Conservation (phyloP, 1,140 invertebrate species). For the Ceratoteleas bidentatus region DNA sequence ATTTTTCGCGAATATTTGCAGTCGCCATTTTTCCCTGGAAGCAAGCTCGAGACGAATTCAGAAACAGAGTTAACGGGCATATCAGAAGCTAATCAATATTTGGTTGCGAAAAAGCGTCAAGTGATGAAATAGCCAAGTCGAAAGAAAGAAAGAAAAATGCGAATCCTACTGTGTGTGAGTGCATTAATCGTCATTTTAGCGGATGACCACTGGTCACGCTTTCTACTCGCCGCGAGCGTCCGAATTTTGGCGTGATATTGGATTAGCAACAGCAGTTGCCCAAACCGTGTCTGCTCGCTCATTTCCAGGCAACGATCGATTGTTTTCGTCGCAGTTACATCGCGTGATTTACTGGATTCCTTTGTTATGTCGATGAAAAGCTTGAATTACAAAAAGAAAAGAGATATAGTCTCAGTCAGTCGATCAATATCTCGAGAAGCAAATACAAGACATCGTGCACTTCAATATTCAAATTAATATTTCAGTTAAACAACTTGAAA, state of each 20-base stretch:
- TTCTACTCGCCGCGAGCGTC: conserved; percentile 51
- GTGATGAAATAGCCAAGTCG: conserved; percentile 22
- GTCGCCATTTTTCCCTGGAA: neutral
- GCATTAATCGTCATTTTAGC: conserved; percentile 63
- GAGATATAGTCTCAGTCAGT: too few species aligned
- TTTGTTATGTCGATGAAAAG: neutral
- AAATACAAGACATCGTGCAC: too few species aligned
- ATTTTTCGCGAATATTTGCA: neutral
- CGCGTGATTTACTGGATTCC: too few species aligned
- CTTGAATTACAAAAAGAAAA: neutral
- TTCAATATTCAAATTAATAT: too few species aligned
- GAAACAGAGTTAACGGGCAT: conserved; percentile 17
- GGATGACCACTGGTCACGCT: conserved; percentile 65
- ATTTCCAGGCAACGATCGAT: conserved; percentile 55
- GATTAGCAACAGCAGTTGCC: conserved; percentile 52
- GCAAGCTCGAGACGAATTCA: neutral
- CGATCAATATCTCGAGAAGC: too few species aligned
- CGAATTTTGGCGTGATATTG: conserved; percentile 44
- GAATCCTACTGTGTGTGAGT: neutral
- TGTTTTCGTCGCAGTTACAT: conserved; percentile 8
- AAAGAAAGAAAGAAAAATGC: conserved; percentile 21
- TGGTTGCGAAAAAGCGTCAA: conserved; percentile 14
- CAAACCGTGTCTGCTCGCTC: conserved; percentile 30
- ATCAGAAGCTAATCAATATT: conserved; percentile 37
- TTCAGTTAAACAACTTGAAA: too few species aligned